Conservation (phyloP, 2,113 vertebrate species). For the Otis tarda region DNA sequence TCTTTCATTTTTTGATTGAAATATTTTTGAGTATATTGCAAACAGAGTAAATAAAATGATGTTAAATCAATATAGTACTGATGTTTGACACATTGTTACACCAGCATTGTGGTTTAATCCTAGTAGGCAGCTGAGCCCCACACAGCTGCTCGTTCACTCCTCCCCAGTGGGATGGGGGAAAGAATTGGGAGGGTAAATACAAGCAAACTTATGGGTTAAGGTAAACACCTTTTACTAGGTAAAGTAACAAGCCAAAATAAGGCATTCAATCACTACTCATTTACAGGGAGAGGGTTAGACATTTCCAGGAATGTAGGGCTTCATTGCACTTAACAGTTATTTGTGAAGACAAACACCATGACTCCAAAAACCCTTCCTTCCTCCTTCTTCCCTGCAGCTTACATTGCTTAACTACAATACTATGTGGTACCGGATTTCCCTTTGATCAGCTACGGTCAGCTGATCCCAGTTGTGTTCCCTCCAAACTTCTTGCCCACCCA, state of each 20-base stretch:
- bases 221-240: neutral
- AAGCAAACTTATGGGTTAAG: neutral
- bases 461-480: neutral
- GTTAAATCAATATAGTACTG: neutral
- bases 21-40: neutral
- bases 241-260: neutral
- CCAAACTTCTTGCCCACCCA: neutral
- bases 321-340: no score
- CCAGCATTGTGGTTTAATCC: neutral
- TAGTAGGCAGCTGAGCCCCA: neutral
- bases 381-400: neutral
- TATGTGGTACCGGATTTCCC: neutral
- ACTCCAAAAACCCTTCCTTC: neutral
- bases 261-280: neutral
- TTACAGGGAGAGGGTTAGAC: neutral
- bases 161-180: neutral
- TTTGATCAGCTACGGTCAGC: neutral
- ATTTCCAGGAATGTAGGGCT: neutral
- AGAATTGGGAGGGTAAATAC: neutral
- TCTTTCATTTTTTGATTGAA: neutral
- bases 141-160: neutral
- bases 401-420: rapidly evolving
- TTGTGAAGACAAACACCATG: neutral
- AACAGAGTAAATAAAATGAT: neutral
- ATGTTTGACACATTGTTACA: neutral